Conservation (phyloP, 1,140 invertebrate species). For the Idris sp. region DNA sequence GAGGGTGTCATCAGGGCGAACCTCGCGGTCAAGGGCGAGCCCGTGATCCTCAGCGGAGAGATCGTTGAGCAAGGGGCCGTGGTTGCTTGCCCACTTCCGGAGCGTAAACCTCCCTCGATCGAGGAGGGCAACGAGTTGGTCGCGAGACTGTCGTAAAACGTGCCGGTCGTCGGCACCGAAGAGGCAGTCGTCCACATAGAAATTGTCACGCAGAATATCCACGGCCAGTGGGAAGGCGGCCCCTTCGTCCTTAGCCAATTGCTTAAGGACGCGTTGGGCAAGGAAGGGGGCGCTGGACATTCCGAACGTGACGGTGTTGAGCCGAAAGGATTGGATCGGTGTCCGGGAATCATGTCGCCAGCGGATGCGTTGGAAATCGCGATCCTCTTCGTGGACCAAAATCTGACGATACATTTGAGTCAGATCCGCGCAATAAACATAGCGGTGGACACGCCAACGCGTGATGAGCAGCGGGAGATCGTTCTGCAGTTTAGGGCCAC, state of each 20-base stretch:
- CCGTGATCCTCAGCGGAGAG: neutral
- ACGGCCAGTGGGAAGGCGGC: constrained; percentile 55
- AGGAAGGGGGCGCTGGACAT: constrained; percentile 66
- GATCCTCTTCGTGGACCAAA: constrained; percentile 3
- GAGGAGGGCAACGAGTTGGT: neutral
- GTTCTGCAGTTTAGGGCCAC: constrained; percentile 10
- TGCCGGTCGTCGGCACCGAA: neutral
- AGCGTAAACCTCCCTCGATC: neutral
- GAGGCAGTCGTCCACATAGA: constrained; percentile 20
- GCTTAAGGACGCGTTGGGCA: constrained; percentile 67
- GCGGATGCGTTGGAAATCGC: constrained; percentile 6
- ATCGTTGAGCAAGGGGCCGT: neutral
- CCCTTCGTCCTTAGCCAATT: constrained; percentile 68
- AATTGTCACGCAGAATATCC: neutral
- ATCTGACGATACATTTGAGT: constrained; percentile 24
- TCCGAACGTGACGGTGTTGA: constrained; percentile 21
- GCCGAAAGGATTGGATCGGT: neutral
- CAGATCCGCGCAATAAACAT: constrained; percentile 10
- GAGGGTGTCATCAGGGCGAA: neutral
- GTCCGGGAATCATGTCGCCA: constrained; percentile 1
- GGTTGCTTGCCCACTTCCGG: constrained; percentile 27
- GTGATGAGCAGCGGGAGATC: neutral
- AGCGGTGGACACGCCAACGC: constrained; percentile 1
- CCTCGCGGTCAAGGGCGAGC: neutral
- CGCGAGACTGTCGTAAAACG: neutral